Conservation (phyloP, 1,140 invertebrate genomes). For the Mycetomoellerius zeteki region DNA sequence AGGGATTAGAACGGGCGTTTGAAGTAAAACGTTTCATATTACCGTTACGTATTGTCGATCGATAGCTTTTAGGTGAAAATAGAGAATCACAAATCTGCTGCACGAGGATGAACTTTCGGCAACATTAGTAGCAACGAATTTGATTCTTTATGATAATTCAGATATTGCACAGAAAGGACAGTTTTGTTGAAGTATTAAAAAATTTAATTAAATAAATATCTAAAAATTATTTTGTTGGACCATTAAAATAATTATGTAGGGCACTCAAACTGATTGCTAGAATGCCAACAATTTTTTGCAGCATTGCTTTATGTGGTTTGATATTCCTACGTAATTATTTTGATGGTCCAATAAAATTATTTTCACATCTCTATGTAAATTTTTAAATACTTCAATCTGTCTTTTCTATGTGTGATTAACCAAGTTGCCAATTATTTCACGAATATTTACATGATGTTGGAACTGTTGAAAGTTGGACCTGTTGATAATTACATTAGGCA, state of each 20-base stretch:
- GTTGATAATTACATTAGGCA: conserved; percentile 45
- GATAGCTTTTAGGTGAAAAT: not conserved
- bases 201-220: too few relatives aligned
- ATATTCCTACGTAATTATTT: too few relatives aligned
- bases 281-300: too few relatives aligned
- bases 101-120: not conserved
- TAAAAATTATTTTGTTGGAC: too few relatives aligned
- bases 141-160: not conserved
- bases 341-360: too few relatives aligned
- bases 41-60: not conserved
- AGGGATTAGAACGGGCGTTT: not conserved
- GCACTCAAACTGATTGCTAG: too few relatives aligned
- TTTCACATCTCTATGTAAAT: too few relatives aligned
- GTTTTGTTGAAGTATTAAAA: too few relatives aligned
- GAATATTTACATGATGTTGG: conserved; percentile 4
- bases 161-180: not conserved
- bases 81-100: not conserved
- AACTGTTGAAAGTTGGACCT: not conserved
- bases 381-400: too few relatives aligned
- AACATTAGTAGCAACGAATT: not conserved
- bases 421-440: not conserved
- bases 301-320: too few relatives aligned
- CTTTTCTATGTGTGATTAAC: not conserved
- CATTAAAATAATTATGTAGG: too few relatives aligned
- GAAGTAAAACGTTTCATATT: not conserved